Percentiles rank a stretch among this genome's conserved stretches.
Evolutionary conservation across 2,113 vertebrate genomes (phyloP).

Genomic region (Calonectris borealis): DNA sequence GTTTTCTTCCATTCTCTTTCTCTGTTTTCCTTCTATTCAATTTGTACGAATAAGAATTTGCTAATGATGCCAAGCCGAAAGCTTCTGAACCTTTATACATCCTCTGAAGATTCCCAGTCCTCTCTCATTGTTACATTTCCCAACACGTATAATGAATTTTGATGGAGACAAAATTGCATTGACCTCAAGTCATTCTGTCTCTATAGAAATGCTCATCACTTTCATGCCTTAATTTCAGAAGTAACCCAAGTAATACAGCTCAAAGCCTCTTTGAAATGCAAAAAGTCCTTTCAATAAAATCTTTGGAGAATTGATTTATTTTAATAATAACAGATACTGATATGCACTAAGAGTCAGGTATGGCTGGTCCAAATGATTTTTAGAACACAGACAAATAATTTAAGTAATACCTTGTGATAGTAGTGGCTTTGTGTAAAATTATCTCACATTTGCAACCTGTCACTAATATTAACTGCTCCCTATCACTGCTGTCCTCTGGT

Average conservation of each 20-base stretch:
- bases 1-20: not conserved
- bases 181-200: slow-evolving; percentile 4
- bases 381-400: not conserved
- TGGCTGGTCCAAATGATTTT: not conserved
- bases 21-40: not conserved
- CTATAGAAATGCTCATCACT: not conserved
- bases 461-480: not conserved
- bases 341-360: not conserved
- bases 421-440: not conserved
- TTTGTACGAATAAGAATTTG: not conserved
- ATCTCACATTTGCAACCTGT: not conserved
- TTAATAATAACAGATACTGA: not conserved
- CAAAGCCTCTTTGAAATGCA: slow-evolving; percentile 22
- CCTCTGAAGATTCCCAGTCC: not conserved
- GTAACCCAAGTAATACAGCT: not conserved
- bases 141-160: not conserved
- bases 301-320: not conserved
- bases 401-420: not conserved
- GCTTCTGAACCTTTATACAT: not conserved
- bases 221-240: slow-evolving; percentile 6
- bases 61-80: not conserved
- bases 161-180: slow-evolving; percentile 5
- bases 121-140: not conserved
- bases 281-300: not conserved
- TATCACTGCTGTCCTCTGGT: not conserved